Evolutionary conservation across 1,140 invertebrate genomes (phyloP).

Genomic region (Drosophila albomicans): DNA sequence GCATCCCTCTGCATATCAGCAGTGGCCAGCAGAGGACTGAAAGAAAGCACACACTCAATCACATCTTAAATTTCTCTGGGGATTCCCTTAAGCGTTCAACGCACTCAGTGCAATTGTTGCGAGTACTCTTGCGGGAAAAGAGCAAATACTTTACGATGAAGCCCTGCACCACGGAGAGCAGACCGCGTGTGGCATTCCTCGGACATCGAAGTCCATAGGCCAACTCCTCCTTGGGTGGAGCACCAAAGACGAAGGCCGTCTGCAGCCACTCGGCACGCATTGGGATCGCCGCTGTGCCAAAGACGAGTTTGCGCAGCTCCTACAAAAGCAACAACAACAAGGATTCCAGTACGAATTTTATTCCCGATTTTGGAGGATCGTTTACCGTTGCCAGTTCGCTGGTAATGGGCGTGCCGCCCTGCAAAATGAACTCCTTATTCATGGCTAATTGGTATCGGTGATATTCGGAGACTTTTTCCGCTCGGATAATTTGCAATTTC

Average conservation of each 20-base stretch:
- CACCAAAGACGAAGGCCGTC: conserved; percentile 86
- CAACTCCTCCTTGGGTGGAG: conserved; percentile 85
- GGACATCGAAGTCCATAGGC: conserved; percentile 87
- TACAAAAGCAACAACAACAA: conserved; percentile 52
- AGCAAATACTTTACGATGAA: conserved; percentile 88
- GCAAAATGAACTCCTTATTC: conserved; percentile 71
- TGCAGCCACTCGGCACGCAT: conserved; percentile 87
- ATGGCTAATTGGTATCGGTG: conserved; percentile 55
- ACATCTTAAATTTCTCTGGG: background rate
- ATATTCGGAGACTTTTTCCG: background rate
- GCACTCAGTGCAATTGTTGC: conserved; percentile 62
- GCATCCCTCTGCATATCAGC: conserved; percentile 90
- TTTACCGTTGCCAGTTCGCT: conserved; percentile 88
- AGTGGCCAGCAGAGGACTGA: conserved; percentile 89
- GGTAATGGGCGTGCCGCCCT: conserved; percentile 88
- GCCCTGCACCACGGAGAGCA: conserved; percentile 89
- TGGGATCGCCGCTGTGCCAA: conserved; percentile 87
- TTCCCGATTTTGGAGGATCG: background rate
- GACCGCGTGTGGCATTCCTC: conserved; percentile 87
- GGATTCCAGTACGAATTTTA: background rate
- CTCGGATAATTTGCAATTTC: conserved; percentile 63
- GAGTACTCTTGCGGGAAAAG: conserved; percentile 85
- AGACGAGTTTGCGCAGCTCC: conserved; percentile 86
- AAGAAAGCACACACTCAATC: conserved; percentile 18
- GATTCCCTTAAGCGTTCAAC: conserved; percentile 7